These are phyloP conservation scores for Rachycentron canadum DNA, from an alignment of 2,797 vertebrate genomes.

Conservation along the genomic window DNA sequence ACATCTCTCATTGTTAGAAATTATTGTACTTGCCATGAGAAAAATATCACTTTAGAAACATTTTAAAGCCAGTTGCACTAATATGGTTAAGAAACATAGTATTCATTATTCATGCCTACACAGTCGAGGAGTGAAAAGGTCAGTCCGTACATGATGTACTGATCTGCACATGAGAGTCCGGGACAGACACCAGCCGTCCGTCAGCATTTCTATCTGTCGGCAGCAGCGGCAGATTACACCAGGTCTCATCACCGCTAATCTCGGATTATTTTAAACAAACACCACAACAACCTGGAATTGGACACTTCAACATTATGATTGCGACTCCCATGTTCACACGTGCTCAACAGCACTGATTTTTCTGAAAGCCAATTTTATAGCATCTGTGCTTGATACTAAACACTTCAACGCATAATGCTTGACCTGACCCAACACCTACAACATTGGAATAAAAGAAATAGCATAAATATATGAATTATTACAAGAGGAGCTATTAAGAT, in stretches of 20 bases:
- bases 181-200: background rate
- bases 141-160: constrained; percentile 28
- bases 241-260: constrained; percentile 60
- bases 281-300: constrained; percentile 41
- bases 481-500: background rate
- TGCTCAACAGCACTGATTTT: constrained; percentile 17
- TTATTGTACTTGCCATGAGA: background rate
- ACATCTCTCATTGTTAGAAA: background rate
- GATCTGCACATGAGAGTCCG: constrained; percentile 16
- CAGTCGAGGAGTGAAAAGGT: constrained; percentile 29
- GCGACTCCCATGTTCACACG: constrained; percentile 28
- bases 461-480: too few species aligned
- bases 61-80: constrained; percentile 5
- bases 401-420: constrained; percentile 15
- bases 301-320: constrained; percentile 13
- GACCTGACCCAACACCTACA: constrained; percentile 24
- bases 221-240: constrained; percentile 35
- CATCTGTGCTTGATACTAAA: constrained; percentile 36
- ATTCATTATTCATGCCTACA: constrained; percentile 52
- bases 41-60: constrained; percentile 3
- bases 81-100: constrained; percentile 7
- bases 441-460: background rate
- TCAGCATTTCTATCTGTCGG: constrained; percentile 1
- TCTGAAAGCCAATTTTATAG: constrained; percentile 30
- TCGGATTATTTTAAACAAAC: constrained; percentile 61